Evolutionary conservation across 2,797 vertebrate genomes (phyloP).

Genomic region (Fistularia commersonii): DNA sequence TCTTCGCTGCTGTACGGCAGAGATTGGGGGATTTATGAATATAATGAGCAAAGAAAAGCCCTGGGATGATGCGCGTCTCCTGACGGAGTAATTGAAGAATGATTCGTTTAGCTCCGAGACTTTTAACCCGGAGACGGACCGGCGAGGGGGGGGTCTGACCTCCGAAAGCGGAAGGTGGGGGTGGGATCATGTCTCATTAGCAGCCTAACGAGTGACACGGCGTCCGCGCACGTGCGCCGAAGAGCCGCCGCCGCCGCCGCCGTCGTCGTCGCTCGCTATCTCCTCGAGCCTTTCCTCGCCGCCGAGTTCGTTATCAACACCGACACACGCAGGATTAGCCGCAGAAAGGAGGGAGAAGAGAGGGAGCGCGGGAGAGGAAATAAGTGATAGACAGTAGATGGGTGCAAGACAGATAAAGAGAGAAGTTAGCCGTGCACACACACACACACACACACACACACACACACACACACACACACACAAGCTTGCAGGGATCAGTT

Average conservation of each 20-base stretch:
- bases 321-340: slow-evolving; percentile 69
- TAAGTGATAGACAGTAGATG: slow-evolving; percentile 63
- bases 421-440: slow-evolving; percentile 33
- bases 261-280: slow-evolving; percentile 44
- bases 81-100: slow-evolving; percentile 68
- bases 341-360: slow-evolving; percentile 38
- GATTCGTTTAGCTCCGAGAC: slow-evolving; percentile 68
- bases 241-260: no score
- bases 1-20: slow-evolving; percentile 58
- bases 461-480: slow-evolving; percentile 12
- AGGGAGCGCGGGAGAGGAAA: slow-evolving; percentile 24
- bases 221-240: slow-evolving; percentile 5
- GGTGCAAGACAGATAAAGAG: slow-evolving; percentile 52
- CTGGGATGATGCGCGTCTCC: slow-evolving; percentile 59
- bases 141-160: slow-evolving; percentile 59
- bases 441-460: slow-evolving; percentile 17
- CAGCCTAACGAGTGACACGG: slow-evolving; percentile 49
- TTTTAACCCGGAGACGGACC: slow-evolving; percentile 60
- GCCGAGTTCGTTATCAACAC: slow-evolving; percentile 70
- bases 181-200: slow-evolving; percentile 60
- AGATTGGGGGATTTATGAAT: slow-evolving; percentile 73
- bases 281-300: slow-evolving; percentile 57
- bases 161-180: slow-evolving; percentile 36
- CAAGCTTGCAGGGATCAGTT: slow-evolving; percentile 29
- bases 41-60: slow-evolving; percentile 64